Conservation (phyloP, 2,888 invertebrate genomes). For the Gari tellinella region DNA sequence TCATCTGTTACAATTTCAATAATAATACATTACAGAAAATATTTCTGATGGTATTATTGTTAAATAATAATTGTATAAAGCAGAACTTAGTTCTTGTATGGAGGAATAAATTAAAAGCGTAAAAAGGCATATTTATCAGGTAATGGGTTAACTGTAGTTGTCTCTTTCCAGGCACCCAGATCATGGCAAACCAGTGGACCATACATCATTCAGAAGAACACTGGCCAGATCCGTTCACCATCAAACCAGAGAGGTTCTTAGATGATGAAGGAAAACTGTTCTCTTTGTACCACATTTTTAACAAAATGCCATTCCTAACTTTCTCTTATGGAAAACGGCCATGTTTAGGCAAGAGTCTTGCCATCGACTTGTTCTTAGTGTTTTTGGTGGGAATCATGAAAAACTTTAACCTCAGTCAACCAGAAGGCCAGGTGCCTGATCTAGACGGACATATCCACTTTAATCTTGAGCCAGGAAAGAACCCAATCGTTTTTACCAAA, state of each 20-base stretch:
- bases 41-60: no score
- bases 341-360: conserved; percentile 61
- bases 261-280: conserved; percentile 49
- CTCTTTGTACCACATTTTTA: conserved; percentile 30
- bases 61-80: no score
- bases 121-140: no score
- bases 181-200: conserved; percentile 64
- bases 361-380: conserved; percentile 50
- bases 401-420: conserved; percentile 24
- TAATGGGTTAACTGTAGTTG: no score
- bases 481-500: conserved; percentile 12
- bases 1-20: no score
- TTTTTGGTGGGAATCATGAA: conserved; percentile 40
- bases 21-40: no score
- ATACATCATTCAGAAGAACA: conserved; percentile 60
- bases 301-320: conserved; percentile 58
- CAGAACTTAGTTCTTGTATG: no score
- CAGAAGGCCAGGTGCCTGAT: conserved; percentile 35
- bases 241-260: conserved; percentile 69
- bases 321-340: conserved; percentile 64
- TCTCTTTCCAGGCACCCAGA: conserved; percentile 53
- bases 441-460: conserved; percentile 32
- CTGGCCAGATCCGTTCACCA: conserved; percentile 62
- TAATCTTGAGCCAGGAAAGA: conserved; percentile 26
- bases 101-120: no score